Base-by-base conservation (phyloP, 2,888 invertebrate species). In the Gisinianus flammeolus region DNA sequence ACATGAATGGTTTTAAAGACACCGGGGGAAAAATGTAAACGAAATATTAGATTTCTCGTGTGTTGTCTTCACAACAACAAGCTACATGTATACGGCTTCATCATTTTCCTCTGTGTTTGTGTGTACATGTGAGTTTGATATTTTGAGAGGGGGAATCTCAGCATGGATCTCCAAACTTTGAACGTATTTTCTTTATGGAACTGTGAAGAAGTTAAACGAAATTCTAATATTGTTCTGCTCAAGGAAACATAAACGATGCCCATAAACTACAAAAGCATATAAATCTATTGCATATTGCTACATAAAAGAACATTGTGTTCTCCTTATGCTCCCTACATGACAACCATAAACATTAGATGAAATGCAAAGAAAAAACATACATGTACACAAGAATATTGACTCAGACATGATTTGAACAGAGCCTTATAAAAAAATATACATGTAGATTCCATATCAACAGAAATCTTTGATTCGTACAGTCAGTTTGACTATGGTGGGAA, bases 221-320 rank as follows among this genome's bases (percentile, higher is more conserved):
- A 71, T 71, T 71, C 71, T 58, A 71, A 71, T 71, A 56, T 71
- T 71, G 71, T 71, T 71, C 71, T 71, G 71, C 71, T 71, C 71
- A 71, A 71, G 58, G 71, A 71, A 71, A 71, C 71, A 71, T 56
- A 71, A 71, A 58, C 52, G 71, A 71, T 71, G 52, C n/a, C 69
- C 56, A 70, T 54, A 52, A 70, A 66, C 28, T 56, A 56, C 56
- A 22, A 5, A 19, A 19, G 24, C 24, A 19, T 31, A 66, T 30
- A 28, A 28, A 64, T 26, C 64, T 64, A 24, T 28, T 28, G 12
- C 30, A 56, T n/a, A 56, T n/a, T 56, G n/a, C 56, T 56, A 6
- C 56, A 56, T 62, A 62, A 22, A 24, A 24, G 62, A 62, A 22
- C 19, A 6, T 4, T 8, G 26, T 12, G 66, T 33, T 35, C 33